Percentiles rank a stretch among this genome's conserved stretches.
Conservation (phyloP, 1,140 invertebrate genomes). For the Drosophila baimaii region DNA sequence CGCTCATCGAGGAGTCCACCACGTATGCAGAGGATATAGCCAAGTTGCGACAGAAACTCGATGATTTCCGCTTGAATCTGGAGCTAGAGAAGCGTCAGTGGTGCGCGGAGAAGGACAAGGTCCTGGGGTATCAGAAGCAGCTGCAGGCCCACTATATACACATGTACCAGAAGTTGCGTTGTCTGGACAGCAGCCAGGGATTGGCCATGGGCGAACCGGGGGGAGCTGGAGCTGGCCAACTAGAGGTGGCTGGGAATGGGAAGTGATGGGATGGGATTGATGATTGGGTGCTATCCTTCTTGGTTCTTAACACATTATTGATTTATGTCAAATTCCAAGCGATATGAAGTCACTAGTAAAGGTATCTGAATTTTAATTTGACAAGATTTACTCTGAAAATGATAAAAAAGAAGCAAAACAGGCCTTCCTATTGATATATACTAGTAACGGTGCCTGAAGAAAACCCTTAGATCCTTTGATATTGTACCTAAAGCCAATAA, state of each 20-base stretch:
- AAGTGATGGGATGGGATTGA: constrained; percentile 18
- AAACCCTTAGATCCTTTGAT: background rate
- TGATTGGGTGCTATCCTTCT: background rate
- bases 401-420: too few relatives aligned
- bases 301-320: background rate
- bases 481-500: background rate
- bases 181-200: constrained; percentile 64
- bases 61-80: constrained; percentile 75
- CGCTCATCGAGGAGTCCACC: constrained; percentile 78
- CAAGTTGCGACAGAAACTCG: constrained; percentile 73
- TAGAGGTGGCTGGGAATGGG: constrained; percentile 21
- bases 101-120: constrained; percentile 80
- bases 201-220: background rate
- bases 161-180: constrained; percentile 82
- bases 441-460: background rate
- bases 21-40: constrained; percentile 80
- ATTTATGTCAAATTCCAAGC: background rate
- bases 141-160: constrained; percentile 81
- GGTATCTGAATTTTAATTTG: background rate
- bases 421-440: too few relatives aligned
- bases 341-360: constrained; percentile 3
- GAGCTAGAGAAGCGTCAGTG: constrained; percentile 82
- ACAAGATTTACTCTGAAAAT: background rate
- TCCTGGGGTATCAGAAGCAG: constrained; percentile 77
- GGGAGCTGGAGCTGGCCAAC: background rate